phyloP scores from a whole-genome alignment of 2,113 vertebrate species.

The Megalops atlanticus region DNA sequence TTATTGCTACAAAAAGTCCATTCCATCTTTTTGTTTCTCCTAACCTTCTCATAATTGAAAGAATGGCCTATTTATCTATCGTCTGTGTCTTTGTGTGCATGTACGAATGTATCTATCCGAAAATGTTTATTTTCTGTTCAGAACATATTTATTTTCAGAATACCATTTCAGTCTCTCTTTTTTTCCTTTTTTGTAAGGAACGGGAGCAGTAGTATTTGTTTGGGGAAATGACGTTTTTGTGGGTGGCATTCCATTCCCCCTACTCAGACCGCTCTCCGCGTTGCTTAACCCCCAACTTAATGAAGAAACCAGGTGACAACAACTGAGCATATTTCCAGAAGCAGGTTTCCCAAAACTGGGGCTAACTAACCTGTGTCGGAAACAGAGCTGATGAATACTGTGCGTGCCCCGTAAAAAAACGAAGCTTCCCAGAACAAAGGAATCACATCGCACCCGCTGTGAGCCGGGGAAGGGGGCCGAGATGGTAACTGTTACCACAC shows the following conservation, averaged over 20 bases:
- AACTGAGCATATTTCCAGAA: constrained; percentile 20
- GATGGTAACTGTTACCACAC: constrained; percentile 50
- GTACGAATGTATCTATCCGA: too few relatives aligned
- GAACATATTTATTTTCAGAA: not conserved
- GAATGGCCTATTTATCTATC: not conserved
- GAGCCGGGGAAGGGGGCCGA: constrained; percentile 24
- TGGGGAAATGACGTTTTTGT: not conserved
- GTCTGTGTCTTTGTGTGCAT: not conserved
- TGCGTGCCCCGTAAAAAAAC: constrained; percentile 31
- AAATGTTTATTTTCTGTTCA: not conserved
- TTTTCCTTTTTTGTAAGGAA: not conserved
- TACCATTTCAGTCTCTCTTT: not conserved
- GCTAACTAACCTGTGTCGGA: constrained; percentile 36
- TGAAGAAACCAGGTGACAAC: constrained; percentile 24
- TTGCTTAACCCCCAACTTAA: not conserved
- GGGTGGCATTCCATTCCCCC: not conserved
- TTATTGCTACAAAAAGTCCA: too few relatives aligned
- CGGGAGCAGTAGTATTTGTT: constrained; percentile 13
- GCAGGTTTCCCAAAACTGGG: constrained; percentile 12
- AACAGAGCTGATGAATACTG: constrained; percentile 31
- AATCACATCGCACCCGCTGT: constrained; percentile 32
- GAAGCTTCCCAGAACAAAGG: constrained; percentile 30
- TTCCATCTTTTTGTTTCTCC: too few relatives aligned
- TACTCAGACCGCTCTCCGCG: not conserved
- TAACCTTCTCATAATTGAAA: too few relatives aligned